Conservation (phyloP, 2,113 vertebrate species). For the Pardalotus punctatus region DNA sequence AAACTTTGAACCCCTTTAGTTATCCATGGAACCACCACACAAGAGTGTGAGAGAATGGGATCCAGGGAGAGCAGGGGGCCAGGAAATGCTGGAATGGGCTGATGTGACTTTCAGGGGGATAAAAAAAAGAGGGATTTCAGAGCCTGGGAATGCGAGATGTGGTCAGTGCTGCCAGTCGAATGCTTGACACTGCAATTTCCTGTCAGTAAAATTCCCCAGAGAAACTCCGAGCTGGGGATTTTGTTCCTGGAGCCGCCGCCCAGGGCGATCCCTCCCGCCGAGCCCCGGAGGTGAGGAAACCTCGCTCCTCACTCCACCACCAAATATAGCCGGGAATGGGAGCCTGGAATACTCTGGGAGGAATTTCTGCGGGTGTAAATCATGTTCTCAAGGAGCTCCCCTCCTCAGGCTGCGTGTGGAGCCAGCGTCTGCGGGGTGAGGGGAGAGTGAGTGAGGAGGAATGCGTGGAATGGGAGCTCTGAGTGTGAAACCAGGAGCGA, state of each 20-base stretch:
- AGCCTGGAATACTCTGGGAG: not conserved
- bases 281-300: not conserved
- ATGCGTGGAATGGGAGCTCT: slow-evolving; percentile 8
- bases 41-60: fast-evolving
- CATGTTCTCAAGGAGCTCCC: not conserved
- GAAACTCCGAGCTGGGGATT: not conserved
- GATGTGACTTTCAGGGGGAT: not conserved
- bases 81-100: not conserved
- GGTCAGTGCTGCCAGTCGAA: not conserved
- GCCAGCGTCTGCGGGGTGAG: not conserved
- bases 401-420: not conserved
- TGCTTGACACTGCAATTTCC: not conserved
- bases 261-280: fast-evolving
- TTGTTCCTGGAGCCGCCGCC: not conserved
- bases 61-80: not conserved
- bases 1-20: not conserved
- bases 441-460: not conserved
- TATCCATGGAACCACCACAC: fast-evolving
- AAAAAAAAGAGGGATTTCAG: not conserved
- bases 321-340: not conserved
- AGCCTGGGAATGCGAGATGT: not conserved
- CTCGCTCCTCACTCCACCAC: not conserved
- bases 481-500: not conserved
- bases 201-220: not conserved
- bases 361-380: not conserved